Evolutionary conservation across 2,888 invertebrate genomes (phyloP).

Genomic region (Sarcophaga subvicina): DNA sequence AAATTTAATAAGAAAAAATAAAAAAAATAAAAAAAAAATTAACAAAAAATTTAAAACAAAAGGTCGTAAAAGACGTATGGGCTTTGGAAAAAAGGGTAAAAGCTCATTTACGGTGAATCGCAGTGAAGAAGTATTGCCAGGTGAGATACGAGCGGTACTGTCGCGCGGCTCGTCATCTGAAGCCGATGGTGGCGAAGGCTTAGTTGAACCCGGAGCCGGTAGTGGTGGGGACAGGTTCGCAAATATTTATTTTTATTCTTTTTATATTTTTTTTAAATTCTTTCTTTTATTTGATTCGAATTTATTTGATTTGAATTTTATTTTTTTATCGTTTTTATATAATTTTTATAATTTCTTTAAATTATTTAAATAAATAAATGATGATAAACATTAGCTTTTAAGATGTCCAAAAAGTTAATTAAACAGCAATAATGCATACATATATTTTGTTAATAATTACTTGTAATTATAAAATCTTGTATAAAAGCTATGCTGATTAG

Average conservation of each 20-base stretch:
- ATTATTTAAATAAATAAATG: conserved; percentile 53
- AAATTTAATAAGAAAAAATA: conserved; percentile 64
- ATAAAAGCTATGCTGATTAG: conserved; percentile 51
- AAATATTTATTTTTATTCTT: conserved; percentile 67
- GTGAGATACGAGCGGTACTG: conserved; percentile 85
- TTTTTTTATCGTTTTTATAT: conserved; percentile 63
- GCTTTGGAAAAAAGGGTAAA: conserved; percentile 97
- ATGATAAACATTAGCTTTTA: conserved; percentile 72
- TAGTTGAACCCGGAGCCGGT: conserved; percentile 83
- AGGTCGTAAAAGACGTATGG: conserved; percentile 97
- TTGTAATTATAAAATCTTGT: no score
- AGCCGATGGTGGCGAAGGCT: conserved; percentile 94
- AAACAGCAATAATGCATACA: neutral
- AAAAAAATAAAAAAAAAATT: conserved; percentile 23
- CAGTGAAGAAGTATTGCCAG: conserved; percentile 98
- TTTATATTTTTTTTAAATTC: conserved; percentile 53
- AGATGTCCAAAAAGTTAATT: conserved; percentile 12
- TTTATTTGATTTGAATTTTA: conserved; percentile 67
- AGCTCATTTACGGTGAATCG: conserved; percentile 98
- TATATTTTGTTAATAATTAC: no score
- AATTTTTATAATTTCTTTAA: no score
- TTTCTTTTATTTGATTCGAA: conserved; percentile 60
- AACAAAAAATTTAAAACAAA: conserved; percentile 72
- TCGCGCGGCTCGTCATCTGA: conserved; percentile 95
- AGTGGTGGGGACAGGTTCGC: conserved; percentile 89